Evolutionary conservation across 2,113 vertebrate species (phyloP).

Genomic region (Grus americana): DNA sequence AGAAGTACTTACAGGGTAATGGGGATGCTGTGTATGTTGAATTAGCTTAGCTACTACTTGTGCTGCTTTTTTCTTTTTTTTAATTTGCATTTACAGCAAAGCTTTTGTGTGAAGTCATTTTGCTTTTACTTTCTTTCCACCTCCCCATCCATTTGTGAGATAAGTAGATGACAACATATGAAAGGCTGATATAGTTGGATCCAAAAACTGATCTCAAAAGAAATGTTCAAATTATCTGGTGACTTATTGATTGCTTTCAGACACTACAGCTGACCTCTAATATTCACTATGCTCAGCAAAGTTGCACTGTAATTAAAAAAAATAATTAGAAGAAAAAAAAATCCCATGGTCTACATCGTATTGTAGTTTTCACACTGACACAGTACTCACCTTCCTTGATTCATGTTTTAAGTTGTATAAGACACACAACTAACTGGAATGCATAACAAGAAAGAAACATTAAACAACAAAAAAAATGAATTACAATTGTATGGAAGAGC

Average conservation of each 20-base stretch:
- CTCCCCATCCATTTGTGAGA: background rate
- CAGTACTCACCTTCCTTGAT: background rate
- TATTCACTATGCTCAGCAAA: background rate
- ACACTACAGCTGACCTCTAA: background rate
- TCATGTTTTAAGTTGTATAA: background rate
- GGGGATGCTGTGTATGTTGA: background rate
- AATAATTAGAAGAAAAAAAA: too few species aligned
- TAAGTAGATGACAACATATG: background rate
- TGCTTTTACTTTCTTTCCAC: background rate
- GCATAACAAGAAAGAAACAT: background rate
- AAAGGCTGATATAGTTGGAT: background rate
- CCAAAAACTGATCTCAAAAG: background rate
- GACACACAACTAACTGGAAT: background rate
- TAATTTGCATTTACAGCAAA: background rate
- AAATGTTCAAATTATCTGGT: background rate
- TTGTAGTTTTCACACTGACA: background rate
- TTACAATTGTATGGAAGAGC: background rate
- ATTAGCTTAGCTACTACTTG: background rate
- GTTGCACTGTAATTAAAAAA: background rate
- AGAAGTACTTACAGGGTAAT: background rate
- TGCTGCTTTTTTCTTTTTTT: background rate
- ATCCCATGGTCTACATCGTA: fast-evolving
- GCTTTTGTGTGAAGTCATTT: background rate
- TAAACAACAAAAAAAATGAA: background rate
- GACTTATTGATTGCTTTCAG: background rate